phyloP scores from a whole-genome alignment of 2,797 vertebrate species.

The Notolabrus celidotus region DNA sequence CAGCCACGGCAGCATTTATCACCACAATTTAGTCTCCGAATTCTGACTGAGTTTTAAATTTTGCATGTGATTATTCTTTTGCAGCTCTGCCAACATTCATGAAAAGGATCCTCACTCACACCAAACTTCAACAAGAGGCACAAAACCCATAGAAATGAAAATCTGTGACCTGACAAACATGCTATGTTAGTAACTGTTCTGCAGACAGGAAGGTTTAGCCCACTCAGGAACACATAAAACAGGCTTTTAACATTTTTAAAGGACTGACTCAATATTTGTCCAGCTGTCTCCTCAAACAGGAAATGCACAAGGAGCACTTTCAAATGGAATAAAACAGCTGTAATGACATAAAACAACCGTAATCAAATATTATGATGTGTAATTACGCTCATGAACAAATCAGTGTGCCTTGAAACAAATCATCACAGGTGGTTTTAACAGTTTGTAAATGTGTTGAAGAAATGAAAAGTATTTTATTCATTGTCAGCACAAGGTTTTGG shows the following conservation, averaged over 20 bases:
- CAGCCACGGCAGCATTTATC: slow-evolving; percentile 22
- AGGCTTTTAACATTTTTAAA: no score
- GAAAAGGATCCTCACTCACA: slow-evolving; percentile 5
- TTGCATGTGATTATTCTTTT: slow-evolving; percentile 32
- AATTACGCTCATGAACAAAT: background rate
- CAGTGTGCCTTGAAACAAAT: background rate
- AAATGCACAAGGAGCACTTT: background rate
- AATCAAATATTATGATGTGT: background rate
- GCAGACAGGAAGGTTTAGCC: no score
- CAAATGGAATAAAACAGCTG: background rate
- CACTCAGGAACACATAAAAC: no score
- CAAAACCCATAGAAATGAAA: background rate
- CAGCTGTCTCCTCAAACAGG: background rate
- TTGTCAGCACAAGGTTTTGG: background rate
- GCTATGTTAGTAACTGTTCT: no score
- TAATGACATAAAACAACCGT: background rate
- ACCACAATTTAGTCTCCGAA: slow-evolving; percentile 24
- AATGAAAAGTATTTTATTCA: background rate
- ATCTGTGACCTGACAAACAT: background rate
- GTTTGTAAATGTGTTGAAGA: background rate
- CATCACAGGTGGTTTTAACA: background rate
- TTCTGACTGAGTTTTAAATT: slow-evolving; percentile 35
- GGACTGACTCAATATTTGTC: no score
- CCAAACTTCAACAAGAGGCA: slow-evolving; percentile 12
- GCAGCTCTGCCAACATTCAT: slow-evolving; percentile 13